Evolutionary conservation across 1,140 invertebrate genomes (phyloP), one percentile per base, ranked within the genome.

Genomic region (Caenorhabditis brenneri): DNA sequence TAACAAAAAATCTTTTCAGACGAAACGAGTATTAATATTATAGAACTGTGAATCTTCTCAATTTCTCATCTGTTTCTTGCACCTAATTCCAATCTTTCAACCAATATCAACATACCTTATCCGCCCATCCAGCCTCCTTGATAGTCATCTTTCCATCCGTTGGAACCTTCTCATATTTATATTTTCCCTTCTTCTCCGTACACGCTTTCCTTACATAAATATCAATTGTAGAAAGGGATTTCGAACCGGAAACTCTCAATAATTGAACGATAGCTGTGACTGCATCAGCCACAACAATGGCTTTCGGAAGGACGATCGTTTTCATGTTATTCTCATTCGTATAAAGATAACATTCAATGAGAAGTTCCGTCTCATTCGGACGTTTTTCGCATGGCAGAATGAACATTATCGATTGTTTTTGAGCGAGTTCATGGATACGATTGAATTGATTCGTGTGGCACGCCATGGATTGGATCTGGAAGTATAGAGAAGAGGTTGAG

Each of bases 301-400:
- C 19, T 46, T 74, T 74, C 15, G 65, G 65, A 74, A 74, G 65
- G 6, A 74, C 65, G 24, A 74, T 74, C 9, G 65, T 74, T n/a
- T 74, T 74, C 36, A 74, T 42, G 15, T 74, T 74, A 42, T 22
- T 74, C 65, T 74, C 65, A 74, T 74, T 74, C 24, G 65, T 42
- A 74, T 74, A 74, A 16, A 74, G n/a, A 42, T 42, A 74, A 15
- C 65, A 74, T 46, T 74, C 65, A 42, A 74, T 74, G 16, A 74
- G 33, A 10, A 74, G 9, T 74, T 74, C 65, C 19, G 36, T 19
- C 46, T 74, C 65, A 24, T 74, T 74, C 15, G 65, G 65, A 74
- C 65, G 65, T 46, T 74, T 74, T 46, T 74, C 65, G n/a, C 65
- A 74, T 24, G 65, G 65, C 0, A 74, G 12, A 19, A 74, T 31